Conservation (phyloP, 1,140 invertebrate species). For the Portunus trituberculatus region DNA sequence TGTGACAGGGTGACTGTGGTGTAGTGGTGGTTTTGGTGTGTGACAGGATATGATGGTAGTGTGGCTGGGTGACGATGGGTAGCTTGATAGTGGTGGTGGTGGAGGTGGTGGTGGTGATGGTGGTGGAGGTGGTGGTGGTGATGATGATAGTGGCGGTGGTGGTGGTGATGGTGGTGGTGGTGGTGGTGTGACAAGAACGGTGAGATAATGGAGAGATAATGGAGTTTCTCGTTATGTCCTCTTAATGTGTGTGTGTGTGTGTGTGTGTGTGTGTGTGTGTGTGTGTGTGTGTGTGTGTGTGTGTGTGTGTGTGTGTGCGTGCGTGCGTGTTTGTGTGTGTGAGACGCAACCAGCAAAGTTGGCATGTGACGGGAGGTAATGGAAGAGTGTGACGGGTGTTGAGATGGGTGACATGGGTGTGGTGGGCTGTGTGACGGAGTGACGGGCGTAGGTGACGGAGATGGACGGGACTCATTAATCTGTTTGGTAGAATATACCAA, state of each 20-base stretch:
- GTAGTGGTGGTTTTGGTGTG: background rate
- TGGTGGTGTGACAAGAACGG: no score
- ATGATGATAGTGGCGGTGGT: background rate
- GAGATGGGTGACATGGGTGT: background rate
- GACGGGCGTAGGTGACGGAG: background rate
- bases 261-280: no score
- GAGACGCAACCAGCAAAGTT: background rate
- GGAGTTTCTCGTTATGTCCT: no score
- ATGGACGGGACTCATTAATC: background rate
- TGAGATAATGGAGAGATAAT: no score
- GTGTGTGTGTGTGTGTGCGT: background rate
- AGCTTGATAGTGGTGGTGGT: conserved; percentile 22
- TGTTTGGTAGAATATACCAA: conserved; percentile 2
- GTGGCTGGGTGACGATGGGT: background rate
- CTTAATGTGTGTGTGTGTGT: no score
- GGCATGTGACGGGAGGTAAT: background rate
- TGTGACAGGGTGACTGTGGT: background rate
- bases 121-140: background rate
- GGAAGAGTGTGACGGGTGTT: background rate
- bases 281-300: background rate
- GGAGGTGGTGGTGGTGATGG: background rate
- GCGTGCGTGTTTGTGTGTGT: background rate
- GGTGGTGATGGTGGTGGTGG: no score
- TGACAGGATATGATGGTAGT: no score
- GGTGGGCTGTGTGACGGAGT: background rate